Evolutionary conservation across 2,797 vertebrate species (phyloP), one percentile per base, ranked within the genome.

Genomic region (Etheostoma perlongum): DNA sequence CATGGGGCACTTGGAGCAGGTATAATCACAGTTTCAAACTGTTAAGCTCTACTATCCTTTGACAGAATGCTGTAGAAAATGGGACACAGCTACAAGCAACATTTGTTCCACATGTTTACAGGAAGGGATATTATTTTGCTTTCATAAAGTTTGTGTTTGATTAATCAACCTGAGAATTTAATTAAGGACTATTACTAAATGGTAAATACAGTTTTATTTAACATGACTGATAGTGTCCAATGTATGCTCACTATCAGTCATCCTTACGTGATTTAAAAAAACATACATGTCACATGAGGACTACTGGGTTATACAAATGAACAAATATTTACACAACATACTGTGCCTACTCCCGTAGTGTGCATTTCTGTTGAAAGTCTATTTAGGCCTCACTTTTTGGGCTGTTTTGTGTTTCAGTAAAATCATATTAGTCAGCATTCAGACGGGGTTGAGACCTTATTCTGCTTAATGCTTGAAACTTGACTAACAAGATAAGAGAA

Each of bases 361-460:
- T 61, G 47, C 30, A 62, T 81, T 67, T 68, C 66, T 62, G 23
- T 49, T 61, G 52, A 47, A 21, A 57, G 62, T 70, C 83, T 88
- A 85, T 88, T 87, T 85, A 81, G 57, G 66, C 74, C 85, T 73
- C 59, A 44, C 59, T 81, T 63, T 72, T 53, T 16, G 44, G 48
- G 21, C 84, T 73, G 83, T 87, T 72, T 68, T 82, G 79, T 64
- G 61, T 78, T 71, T 81, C 62, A 52, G 82, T 88, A 91, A 86
- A 85, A 86, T 78, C 55, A 89, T 89, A 89, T 85, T 65, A 81
- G 72, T 89, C 80, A 54, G 76, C 72, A 87, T 78, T 83, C 73
- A 81, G 81, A 88, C 67, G 47, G 60, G 72, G 47, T 15, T 86
- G 86, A 86, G 91, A 92, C 82, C 74, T 42, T 72, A 91, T 72